These are phyloP conservation scores for Caerostris extrusa DNA, from an alignment of 1,140 invertebrate genomes.

Conservation along the genomic window DNA sequence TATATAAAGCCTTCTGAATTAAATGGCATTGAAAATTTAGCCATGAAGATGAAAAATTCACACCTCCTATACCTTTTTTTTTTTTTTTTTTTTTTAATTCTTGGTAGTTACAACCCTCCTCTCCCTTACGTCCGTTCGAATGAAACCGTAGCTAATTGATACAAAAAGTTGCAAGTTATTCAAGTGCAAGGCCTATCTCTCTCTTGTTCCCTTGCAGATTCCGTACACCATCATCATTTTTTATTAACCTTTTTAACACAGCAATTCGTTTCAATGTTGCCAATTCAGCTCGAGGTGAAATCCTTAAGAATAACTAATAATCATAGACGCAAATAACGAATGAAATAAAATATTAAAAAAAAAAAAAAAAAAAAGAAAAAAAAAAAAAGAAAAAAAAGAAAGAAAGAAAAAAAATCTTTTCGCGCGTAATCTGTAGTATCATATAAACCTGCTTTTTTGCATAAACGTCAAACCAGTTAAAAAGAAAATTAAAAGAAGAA, in stretches of 20 bases:
- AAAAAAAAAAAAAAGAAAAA: neutral
- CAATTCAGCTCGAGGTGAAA: constrained; percentile 34
- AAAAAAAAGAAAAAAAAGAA: neutral
- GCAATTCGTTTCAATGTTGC: constrained; percentile 44
- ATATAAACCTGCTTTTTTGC: constrained; percentile 65
- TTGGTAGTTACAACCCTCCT: too few species aligned
- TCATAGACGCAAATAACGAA: neutral
- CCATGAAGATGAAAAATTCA: too few species aligned
- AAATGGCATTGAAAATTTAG: too few species aligned
- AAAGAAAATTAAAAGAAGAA: constrained; percentile 41
- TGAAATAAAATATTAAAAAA: constrained; percentile 37
- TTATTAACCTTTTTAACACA: constrained; percentile 9
- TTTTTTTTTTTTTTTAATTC: too few species aligned
- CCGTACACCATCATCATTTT: neutral
- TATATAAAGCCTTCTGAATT: too few species aligned
- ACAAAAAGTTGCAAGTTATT: neutral
- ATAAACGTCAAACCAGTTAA: constrained; percentile 70
- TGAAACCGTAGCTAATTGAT: neutral
- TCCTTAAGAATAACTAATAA: constrained; percentile 11
- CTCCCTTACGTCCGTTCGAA: neutral
- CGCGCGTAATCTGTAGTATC: constrained; percentile 51
- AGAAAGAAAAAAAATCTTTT: constrained; percentile 7
- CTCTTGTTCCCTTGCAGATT: neutral
- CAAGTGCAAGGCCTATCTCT: neutral
- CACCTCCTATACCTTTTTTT: too few species aligned